phyloP scores from a whole-genome alignment of 2,113 vertebrate species.

The Gambusia affinis region DNA sequence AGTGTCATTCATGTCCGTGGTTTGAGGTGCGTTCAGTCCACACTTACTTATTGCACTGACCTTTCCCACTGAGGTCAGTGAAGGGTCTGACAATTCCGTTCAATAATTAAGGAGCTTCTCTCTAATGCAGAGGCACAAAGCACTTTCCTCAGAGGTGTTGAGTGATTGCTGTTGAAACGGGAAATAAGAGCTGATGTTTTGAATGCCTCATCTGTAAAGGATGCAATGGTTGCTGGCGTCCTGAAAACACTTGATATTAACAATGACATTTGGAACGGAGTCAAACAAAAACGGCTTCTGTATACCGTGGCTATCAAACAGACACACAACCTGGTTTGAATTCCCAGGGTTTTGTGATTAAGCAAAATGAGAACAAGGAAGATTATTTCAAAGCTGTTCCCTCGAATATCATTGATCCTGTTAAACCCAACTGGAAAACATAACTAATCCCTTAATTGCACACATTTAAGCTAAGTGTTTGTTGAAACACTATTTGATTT shows the following conservation, averaged over 20 bases:
- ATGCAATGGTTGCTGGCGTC: constrained; percentile 16
- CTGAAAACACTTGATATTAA: neutral
- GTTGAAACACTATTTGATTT: too few species aligned
- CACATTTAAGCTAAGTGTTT: too few species aligned
- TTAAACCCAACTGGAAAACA: neutral
- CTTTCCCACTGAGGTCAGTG: constrained; percentile 48
- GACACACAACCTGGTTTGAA: neutral
- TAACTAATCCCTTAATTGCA: too few species aligned
- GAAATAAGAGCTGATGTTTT: constrained; percentile 52
- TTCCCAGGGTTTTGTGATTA: neutral
- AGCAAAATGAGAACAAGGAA: neutral
- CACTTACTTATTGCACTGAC: constrained; percentile 34
- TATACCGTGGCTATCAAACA: neutral
- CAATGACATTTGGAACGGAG: neutral
- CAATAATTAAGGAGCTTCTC: constrained; percentile 67
- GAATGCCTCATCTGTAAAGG: constrained; percentile 23
- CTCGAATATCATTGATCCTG: neutral
- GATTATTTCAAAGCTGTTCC: neutral
- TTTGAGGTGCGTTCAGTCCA: neutral
- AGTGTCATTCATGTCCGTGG: neutral
- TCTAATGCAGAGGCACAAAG: constrained; percentile 49
- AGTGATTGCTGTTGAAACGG: constrained; percentile 56
- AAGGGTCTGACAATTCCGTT: constrained; percentile 59
- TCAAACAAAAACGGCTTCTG: neutral
- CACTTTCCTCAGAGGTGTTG: constrained; percentile 62